Evolutionary conservation across 2,888 invertebrate genomes (phyloP), one percentile per base, ranked within the genome.

Genomic region (Tenthredo mesomela): DNA sequence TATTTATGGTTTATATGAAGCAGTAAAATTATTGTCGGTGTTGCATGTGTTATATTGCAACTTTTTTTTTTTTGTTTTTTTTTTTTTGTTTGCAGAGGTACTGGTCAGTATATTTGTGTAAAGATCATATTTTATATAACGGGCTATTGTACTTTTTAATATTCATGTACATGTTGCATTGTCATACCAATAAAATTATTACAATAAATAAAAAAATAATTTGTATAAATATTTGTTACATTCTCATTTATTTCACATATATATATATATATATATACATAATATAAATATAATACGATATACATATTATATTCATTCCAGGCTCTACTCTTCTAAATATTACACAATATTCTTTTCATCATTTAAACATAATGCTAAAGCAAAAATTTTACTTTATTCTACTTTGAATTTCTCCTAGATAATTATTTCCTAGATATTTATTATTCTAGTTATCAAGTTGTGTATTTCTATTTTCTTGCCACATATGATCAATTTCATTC

Each of bases 91-190:
- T 84, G 37, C 77, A 88, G 87, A 89, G 89, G 88, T 88, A 89
- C 89, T 77, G 78, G 61, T 84, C 78, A 87, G 88, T 90, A 90
- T 90, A 92, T 89, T 92, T 91, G 89, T 92, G 90, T 91, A 92
- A 92, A 91, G 91, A 90, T 91, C 90, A 92, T 93, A 92, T 93
- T 93, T 92, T 93, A 91, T 93, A 93, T 92, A 92, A 92, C 92
- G 90, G 93, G 93, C 92, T 93, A 92, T 91, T 92, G 92, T 93
- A 93, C 92, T 93, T 93, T 93, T 92, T 92, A 92, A 92, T 89
- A 91, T 91, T 91, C 91, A 37, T 37, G 80, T 91, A 90, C 91
- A 91, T 89, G 89, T 89, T 90, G 90, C 89, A 90, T 91, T 92
- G 91, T 92, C 91, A 92, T 91, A 90, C 87, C 88, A 89, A 90